These are phyloP conservation scores for Oenanthe melanoleuca DNA, from an alignment of 2,113 vertebrate species.

Conservation along the genomic window DNA sequence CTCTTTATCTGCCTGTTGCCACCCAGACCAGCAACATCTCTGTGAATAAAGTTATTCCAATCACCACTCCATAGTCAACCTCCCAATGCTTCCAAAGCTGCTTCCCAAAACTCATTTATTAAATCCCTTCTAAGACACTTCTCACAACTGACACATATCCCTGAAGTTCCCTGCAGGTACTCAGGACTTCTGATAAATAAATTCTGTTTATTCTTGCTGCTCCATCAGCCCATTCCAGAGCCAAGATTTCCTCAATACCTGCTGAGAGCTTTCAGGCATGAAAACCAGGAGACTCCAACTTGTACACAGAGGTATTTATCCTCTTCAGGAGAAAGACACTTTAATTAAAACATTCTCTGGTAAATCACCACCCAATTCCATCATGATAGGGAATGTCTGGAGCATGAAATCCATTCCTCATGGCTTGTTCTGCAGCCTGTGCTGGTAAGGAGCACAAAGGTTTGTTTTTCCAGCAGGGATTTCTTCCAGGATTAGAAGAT, in stretches of 20 bases:
- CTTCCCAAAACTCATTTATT: background rate
- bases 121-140: background rate
- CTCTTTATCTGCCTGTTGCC: background rate
- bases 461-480: background rate
- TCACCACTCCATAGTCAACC: background rate
- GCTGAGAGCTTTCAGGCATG: background rate
- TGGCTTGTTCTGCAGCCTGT: background rate
- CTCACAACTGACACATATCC: fast-evolving
- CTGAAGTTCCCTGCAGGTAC: background rate
- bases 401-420: background rate
- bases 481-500: slow-evolving; percentile 4
- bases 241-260: background rate
- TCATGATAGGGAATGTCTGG: background rate
- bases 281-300: background rate
- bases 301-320: background rate
- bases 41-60: background rate
- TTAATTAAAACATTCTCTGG: background rate
- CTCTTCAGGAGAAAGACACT: background rate
- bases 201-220: background rate
- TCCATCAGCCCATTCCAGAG: background rate
- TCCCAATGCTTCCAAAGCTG: background rate
- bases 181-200: background rate
- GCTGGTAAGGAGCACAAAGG: background rate
- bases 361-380: background rate
- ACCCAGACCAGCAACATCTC: background rate